Evolutionary conservation across 2,113 vertebrate genomes (phyloP), one percentile per base, ranked within the genome.

Genomic region (Hippocampus zosterae): DNA sequence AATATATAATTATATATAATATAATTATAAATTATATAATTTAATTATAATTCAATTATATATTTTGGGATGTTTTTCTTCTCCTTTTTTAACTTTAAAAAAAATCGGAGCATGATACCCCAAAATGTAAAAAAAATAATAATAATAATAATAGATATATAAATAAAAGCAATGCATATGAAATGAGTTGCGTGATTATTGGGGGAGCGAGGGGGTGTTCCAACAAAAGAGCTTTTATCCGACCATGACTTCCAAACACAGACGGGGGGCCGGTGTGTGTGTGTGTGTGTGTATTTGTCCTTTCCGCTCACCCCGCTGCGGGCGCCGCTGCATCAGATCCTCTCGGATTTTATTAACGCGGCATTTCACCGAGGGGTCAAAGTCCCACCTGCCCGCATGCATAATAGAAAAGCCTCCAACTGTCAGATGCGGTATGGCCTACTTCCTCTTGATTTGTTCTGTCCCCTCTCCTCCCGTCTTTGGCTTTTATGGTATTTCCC

Each of bases 371-470:
- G 57, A 65, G 6, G 40, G 68, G 76, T 42, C 61, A 68, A 65
- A 65, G 19, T 76, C 68, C 86, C 83, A 77, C 82, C 85, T 81
- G 75, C 74, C 57, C 44, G 33, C 77, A 89, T 90, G 8, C 71
- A 90, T 89, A 87, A 89, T 84, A 78, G 68, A 88, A 84, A 81
- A 76, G 37, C 67, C 77, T 57, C 74, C 74, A 81, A 74, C 74
- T 80, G 81, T 84, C 75, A 68, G 19, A 21, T 3, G 33, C 67
- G 19, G 46, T n/a, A 11, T 27, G 67, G 66, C 67, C 29, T 68
- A 59, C 33, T 44, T 18, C 18, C 50, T 61, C 29, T 52, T 52
- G 12, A 52, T 67, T 70, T 21, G 25, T 33, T 60, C 46, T 60
- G 19, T 16, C 1, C 56, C 6, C 13, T 7, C 15, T 13, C 42